A percentile compares a stretch with the other conserved stretches of the same genome.
Evolutionary conservation across 30 jellyfish, hydroid and myxozoan genomes (phyloP).

Genomic region (Pelagia noctiluca): DNA sequence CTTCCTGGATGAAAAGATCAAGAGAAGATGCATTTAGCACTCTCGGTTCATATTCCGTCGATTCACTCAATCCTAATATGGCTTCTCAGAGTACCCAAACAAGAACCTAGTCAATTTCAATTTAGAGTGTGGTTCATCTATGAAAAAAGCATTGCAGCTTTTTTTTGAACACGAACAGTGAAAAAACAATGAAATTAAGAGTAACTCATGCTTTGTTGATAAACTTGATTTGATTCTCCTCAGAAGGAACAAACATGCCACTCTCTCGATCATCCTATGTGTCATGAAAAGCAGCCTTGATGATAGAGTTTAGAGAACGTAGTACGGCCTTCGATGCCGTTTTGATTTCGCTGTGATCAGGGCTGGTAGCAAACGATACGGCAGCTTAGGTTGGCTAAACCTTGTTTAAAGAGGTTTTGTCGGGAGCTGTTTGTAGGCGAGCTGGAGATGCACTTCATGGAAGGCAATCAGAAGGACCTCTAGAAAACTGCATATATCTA

Average conservation of each 20-base stretch:
- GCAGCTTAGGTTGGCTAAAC: background rate
- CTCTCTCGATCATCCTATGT: background rate
- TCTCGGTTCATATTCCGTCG: too few relatives aligned
- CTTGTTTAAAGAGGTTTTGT: background rate
- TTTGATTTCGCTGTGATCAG: background rate
- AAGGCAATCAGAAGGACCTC: too few relatives aligned
- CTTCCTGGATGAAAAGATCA: too few relatives aligned
- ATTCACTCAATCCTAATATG: too few relatives aligned
- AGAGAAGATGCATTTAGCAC: too few relatives aligned
- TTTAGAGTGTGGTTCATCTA: too few relatives aligned
- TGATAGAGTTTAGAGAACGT: conserved; percentile 6
- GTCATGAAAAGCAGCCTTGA: background rate
- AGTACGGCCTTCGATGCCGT: conserved; percentile 33
- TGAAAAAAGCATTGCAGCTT: too few relatives aligned
- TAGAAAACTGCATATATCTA: too few relatives aligned
- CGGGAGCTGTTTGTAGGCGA: conserved; percentile 74
- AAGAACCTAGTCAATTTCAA: too few relatives aligned
- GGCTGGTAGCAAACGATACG: conserved; percentile 31
- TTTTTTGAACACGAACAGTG: too few relatives aligned
- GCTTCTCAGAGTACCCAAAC: too few relatives aligned
- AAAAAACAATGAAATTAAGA: background rate
- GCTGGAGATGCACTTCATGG: conserved; percentile 51
- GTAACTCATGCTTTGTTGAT: conserved; percentile 48
- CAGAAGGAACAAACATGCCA: conserved; percentile 38
- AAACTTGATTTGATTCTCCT: conserved; percentile 11